These are phyloP conservation scores for Cryptoleucopteryx plumbea DNA, from an alignment of 2,113 vertebrate genomes.

Conservation along the genomic window DNA sequence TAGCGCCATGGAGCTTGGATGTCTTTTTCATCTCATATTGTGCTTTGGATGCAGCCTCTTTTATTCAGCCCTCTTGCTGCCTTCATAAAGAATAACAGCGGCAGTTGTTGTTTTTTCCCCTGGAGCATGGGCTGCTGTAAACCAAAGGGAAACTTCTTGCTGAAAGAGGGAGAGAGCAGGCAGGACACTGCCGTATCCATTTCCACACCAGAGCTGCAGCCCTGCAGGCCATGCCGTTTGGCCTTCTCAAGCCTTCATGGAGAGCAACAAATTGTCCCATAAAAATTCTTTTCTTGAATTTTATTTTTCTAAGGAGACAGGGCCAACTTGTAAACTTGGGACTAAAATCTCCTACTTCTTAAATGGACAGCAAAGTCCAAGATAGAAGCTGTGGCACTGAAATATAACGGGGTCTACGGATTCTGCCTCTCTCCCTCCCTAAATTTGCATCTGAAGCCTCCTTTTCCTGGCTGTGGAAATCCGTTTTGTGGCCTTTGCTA, in stretches of 20 bases:
- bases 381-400: neutral
- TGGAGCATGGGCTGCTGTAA: neutral
- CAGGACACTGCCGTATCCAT: neutral
- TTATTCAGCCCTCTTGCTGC: conserved; percentile 4
- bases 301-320: neutral
- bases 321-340: neutral
- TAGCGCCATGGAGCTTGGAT: neutral
- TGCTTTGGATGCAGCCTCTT: conserved; percentile 1
- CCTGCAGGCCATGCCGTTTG: neutral
- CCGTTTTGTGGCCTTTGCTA: neutral
- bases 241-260: neutral
- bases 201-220: neutral
- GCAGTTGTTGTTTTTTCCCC: conserved; percentile 15
- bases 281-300: neutral
- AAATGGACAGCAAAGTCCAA: neutral
- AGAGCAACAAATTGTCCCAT: conserved; percentile 9
- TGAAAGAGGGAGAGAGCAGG: neutral
- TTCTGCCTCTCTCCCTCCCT: neutral
- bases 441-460: neutral
- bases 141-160: neutral
- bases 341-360: neutral
- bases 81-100: neutral
- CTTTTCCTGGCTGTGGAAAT: neutral
- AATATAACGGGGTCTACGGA: accelerated
- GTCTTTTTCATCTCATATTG: neutral